A percentile compares a stretch with the other conserved stretches of the same genome.
These are phyloP conservation scores for Columba guinea DNA, from an alignment of 2,797 vertebrate genomes.

Conservation along the genomic window DNA sequence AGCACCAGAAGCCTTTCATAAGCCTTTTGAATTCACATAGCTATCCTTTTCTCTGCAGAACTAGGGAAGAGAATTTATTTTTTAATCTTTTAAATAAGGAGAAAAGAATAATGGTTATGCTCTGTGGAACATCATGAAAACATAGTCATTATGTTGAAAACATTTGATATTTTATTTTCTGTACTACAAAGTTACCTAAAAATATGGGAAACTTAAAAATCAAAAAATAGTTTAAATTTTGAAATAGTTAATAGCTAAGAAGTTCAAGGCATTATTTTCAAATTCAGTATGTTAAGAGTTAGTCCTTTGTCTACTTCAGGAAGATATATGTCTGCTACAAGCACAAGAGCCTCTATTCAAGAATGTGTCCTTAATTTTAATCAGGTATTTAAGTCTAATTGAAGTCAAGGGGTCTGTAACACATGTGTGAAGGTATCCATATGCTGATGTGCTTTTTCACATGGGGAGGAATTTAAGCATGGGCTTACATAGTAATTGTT, in stretches of 20 bases:
- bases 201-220: background rate
- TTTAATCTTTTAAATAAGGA: background rate
- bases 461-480: background rate
- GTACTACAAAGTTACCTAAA: background rate
- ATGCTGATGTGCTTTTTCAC: background rate
- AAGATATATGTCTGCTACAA: background rate
- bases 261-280: background rate
- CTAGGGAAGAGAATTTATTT: background rate
- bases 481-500: background rate
- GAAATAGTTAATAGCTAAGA: background rate
- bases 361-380: constrained; percentile 39
- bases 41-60: background rate
- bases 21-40: background rate
- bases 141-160: background rate
- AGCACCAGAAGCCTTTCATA: background rate
- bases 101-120: background rate
- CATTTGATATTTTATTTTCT: background rate
- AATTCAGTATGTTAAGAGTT: background rate
- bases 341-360: constrained; percentile 38
- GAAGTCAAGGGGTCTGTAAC: constrained; percentile 36
- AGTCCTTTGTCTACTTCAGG: background rate
- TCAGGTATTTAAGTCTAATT: constrained; percentile 48
- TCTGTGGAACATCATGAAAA: background rate
- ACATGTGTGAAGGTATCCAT: constrained; percentile 12
- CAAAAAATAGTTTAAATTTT: background rate